Conservation (phyloP, 2,797 vertebrate species). For the Lepus oiostolus region DNA sequence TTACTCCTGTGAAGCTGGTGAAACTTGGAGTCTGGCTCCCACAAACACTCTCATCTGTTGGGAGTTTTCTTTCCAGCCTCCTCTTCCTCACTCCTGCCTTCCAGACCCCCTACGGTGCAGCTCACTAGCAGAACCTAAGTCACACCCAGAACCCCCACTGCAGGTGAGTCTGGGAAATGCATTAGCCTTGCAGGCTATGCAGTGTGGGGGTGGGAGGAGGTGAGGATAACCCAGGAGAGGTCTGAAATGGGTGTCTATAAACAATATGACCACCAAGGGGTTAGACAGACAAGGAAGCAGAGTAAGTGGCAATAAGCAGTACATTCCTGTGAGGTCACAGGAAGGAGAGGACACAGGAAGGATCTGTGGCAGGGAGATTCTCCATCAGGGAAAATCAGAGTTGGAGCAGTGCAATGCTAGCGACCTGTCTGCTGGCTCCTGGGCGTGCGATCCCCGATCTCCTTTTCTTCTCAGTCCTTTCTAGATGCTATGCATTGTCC, state of each 20-base stretch:
- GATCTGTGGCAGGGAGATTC: neutral
- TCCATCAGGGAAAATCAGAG: neutral
- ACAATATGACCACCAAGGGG: neutral
- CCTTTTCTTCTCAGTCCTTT: neutral
- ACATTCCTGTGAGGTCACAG: neutral
- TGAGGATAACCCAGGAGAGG: neutral
- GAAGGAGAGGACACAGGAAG: neutral
- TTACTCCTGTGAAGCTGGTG: neutral
- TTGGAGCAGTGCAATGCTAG: neutral
- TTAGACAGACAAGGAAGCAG: neutral
- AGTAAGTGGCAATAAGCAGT: neutral
- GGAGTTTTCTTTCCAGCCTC: too few species aligned
- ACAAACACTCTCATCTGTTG: too few species aligned
- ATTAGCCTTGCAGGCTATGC: neutral
- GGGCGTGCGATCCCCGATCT: neutral
- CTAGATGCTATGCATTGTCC: neutral
- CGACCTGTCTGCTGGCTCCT: neutral
- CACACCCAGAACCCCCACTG: neutral
- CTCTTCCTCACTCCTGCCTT: neutral
- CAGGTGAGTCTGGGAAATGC: neutral
- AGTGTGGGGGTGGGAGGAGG: neutral
- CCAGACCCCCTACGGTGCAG: neutral
- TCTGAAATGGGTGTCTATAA: neutral
- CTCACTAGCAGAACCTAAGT: neutral
- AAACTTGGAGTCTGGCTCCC: too few species aligned